phyloP scores from a whole-genome alignment of 2,888 invertebrate species.

The Asteroscopus sphinx region DNA sequence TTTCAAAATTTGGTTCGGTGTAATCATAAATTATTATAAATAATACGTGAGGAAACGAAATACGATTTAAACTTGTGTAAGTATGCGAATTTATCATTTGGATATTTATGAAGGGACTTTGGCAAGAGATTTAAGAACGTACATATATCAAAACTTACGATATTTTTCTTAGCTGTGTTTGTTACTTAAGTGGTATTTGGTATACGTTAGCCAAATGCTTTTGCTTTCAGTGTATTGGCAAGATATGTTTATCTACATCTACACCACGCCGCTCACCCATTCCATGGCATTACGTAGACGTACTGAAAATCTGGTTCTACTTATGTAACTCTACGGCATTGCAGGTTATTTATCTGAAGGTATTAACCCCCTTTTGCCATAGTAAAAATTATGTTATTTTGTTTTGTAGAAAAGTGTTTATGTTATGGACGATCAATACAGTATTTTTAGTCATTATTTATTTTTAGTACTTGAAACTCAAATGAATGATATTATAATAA shows the following conservation, averaged over 20 bases:
- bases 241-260: no score
- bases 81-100: conserved; percentile 25
- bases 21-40: not conserved
- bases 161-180: conserved; percentile 8
- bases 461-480: no score
- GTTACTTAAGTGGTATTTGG: conserved; percentile 9
- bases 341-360: conserved; percentile 68
- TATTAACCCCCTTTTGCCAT: conserved; percentile 8
- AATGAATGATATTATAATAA: no score
- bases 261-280: conserved; percentile 31
- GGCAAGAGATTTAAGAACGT: not conserved
- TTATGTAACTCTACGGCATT: conserved; percentile 85
- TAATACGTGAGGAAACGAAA: not conserved
- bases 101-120: conserved; percentile 21
- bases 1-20: conserved; percentile 13
- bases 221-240: conserved; percentile 27
- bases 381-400: not conserved
- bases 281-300: conserved; percentile 49
- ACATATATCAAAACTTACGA: conserved; percentile 20
- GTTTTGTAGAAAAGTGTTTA: not conserved
- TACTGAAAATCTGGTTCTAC: conserved; percentile 55
- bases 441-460: no score
- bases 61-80: conserved; percentile 22
- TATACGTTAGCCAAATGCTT: conserved; percentile 12
- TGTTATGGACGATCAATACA: not conserved